Base-by-base conservation (phyloP, 2,888 invertebrate species). In the Drosophila affinis region DNA sequence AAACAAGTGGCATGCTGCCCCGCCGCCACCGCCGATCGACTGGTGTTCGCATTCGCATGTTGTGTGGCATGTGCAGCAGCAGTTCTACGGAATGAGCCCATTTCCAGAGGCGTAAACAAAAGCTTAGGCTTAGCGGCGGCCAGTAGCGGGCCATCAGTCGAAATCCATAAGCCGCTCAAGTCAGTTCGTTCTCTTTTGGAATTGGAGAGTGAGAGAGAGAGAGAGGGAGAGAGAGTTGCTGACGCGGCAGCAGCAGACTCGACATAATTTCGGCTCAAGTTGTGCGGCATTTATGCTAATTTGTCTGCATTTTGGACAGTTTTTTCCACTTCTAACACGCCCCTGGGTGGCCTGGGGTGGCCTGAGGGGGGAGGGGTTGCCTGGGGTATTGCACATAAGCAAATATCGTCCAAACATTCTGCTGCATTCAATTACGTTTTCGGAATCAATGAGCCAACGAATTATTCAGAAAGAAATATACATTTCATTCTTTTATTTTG, bases 351-450 rank as follows among this genome's bases (percentile, higher is more conserved):
- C 21, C 21, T 21, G 3, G 21, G 21, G 21, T 21, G 21, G 21
- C 21, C 21, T 3, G 21, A 3, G 21, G 21, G 21, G 21, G 21
- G 21, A 3, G 21, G 29, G 29, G 24, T 18, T 18, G 24, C 2
- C 24, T 24, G 24, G 24, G 24, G 24, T 12, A 17, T 27, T 53
- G n/a, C 52, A 29, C 34, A 63, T 17, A 12, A 27, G 29, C 49
- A 34, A 60, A 61, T 56, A 46, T 55, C 53, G 5, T 27, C 14
- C 32, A 34, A 9, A 49, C 24, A 21, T 45, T 29, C 29, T 29
- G 49, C 47, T 88, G 88, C 75, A 76, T 85, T 87, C 77, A 85
- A 85, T 89, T 85, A 73, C 85, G 86, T 85, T 85, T 85, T 79
- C 63, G 80, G 89, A 85, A 85, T 85, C 85, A 85, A 87, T 85